Base-by-base conservation (phyloP, 1,140 invertebrate species). In the Drosophila repletoides region DNA sequence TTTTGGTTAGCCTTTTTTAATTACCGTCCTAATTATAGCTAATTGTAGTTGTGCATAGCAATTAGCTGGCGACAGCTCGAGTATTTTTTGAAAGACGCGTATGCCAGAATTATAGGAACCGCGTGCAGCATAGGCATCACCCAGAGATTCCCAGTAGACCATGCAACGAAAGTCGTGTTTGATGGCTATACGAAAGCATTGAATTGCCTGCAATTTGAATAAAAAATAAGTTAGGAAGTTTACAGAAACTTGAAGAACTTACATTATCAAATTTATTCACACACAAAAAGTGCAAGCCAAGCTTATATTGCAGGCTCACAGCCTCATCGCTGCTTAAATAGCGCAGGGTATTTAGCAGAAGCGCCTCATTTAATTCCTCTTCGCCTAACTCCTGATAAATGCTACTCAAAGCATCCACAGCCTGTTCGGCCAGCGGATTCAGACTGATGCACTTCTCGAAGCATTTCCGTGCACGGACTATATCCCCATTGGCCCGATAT, bases 41-140 rank as follows among this genome's bases (percentile, higher is more conserved):
- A 97, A 93, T 93, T 96, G 95, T 56, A 95, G 94, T 49, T 93
- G 91, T 9, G 96, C 93, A 91, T 98, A 97, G 22, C 94, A 93
- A 83, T 91, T 91, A 7, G 91, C 91, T n/a, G 94, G 91, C 68
- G 93, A 92, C 17, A 97, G 83, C 79, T 94, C 92, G 22, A 93
- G 90, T 14, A 94, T 94, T 91, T 94, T 94, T 51, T 95, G 93
- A 90, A 96, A 98, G 10, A 96, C 96, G 89, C 95, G 96, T 52
- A 97, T 91, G 9, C 96, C 95, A 6, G 97, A 96, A 26, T 94
- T 95, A 77, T 94, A 95, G 12, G 97, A 96, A 3, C 97, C 97
- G 70, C 96, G 91, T 5, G 93, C 92, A 63, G 95, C 93, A 91
- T 98, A 98, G 1, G 96, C 96, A 91, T 98, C 97, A 26, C 94